Evolutionary conservation across 1,140 invertebrate species (phyloP).

Genomic region (Himalopsyche phryganea): DNA sequence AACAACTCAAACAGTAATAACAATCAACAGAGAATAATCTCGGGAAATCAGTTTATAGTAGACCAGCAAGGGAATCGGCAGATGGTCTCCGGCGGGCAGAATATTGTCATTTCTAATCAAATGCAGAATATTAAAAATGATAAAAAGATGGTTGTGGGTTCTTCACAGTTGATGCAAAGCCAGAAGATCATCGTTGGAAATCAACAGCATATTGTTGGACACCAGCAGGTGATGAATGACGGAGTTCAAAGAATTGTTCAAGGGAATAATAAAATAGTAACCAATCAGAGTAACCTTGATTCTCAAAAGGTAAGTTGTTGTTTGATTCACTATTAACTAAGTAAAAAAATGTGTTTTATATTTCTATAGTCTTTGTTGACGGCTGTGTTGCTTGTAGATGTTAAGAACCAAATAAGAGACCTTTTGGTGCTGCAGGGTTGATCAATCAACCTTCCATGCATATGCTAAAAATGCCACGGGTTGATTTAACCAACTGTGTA

Average conservation of each 20-base stretch:
- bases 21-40: constrained; percentile 1
- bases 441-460: too few species aligned
- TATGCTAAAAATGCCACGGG: too few species aligned
- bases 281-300: not conserved
- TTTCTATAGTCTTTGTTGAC: too few species aligned
- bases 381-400: too few species aligned
- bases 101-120: constrained; percentile 22
- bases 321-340: too few species aligned
- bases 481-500: too few species aligned
- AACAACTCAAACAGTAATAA: constrained; percentile 1
- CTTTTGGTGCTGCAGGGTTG: too few species aligned
- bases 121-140: constrained; percentile 19
- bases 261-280: not conserved
- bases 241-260: constrained; percentile 10
- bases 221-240: constrained; percentile 4
- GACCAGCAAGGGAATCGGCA: constrained; percentile 31
- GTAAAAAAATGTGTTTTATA: too few species aligned
- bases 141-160: constrained; percentile 24
- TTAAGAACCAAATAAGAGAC: too few species aligned
- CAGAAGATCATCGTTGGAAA: constrained; percentile 19
- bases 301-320: too few species aligned
- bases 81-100: constrained; percentile 18
- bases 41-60: constrained; percentile 21
- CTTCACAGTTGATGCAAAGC: constrained; percentile 16
- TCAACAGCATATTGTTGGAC: constrained; percentile 8